Evolutionary conservation across 1,140 invertebrate genomes (phyloP), one percentile per base, ranked within the genome.

Genomic region (Drosophila biarmipes): DNA sequence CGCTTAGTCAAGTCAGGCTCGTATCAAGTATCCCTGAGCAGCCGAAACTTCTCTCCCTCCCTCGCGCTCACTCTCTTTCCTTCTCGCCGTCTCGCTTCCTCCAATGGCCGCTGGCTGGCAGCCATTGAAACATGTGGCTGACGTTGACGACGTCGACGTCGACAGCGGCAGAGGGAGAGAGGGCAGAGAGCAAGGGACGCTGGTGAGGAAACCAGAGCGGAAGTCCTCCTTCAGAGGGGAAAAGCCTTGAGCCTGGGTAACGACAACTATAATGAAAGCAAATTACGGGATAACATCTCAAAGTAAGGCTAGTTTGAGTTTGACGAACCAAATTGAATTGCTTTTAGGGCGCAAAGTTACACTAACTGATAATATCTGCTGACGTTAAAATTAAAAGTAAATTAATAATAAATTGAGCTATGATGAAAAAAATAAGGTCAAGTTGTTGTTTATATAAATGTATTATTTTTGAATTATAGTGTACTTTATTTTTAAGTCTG

Each of bases 111-210:
- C 35, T 54, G 34, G 8, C 72, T 79, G 84, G 68, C 78, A 66
- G 79, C 81, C 81, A 85, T 85, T 86, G 81, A 87, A 85, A 87
- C 82, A 87, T 87, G 82, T 82, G 84, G 72, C 72, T 79, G 75
- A 84, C 84, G 84, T 82, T 89, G 84, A 79, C 58, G 78, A 19
- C 71, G 57, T 42, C 37, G 58, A 62, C 62, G 61, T 29, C n/a
- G 34, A 11, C 63, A 27, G 57, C 8, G 45, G 45, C 17, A 21
- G 58, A 21, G 27, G 43, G 19, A 14, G 29, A 19, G 10, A 48
- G 45, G 29, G 27, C 0, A 12, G n/a, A 11, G 21, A 43, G 2
- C 2, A 21, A 7, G 14, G 42, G 40, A 40, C 34, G 40, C 38
- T 52, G 63, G 14, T 12, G 34, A 12, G 34, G 24, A 35, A 29